Conservation (phyloP, 2,888 invertebrate species). For the Griposia aprilina region DNA sequence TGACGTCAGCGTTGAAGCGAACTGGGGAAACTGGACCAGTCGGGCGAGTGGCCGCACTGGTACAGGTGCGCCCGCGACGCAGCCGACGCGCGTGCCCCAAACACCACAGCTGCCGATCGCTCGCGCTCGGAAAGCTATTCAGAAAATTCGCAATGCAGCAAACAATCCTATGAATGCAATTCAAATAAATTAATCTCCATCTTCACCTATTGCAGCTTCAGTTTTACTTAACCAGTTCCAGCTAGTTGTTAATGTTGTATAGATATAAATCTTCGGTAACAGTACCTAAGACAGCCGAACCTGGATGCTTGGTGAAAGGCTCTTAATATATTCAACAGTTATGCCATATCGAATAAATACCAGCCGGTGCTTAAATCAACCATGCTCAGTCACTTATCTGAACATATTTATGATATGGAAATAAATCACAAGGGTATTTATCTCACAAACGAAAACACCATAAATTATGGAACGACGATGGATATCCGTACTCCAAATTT, state of each 20-base stretch:
- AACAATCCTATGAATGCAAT: slow-evolving; percentile 42
- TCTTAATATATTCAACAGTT: slow-evolving; percentile 49
- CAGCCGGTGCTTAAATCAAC: slow-evolving; percentile 51
- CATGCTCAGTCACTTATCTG: slow-evolving; percentile 37
- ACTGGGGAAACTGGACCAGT: slow-evolving; percentile 70
- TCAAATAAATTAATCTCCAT: slow-evolving; percentile 16
- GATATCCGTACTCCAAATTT: slow-evolving; percentile 57
- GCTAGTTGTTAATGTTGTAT: slow-evolving; percentile 8
- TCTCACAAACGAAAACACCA: slow-evolving; percentile 56
- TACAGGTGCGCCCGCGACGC: slow-evolving; percentile 75
- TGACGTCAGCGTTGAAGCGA: slow-evolving; percentile 69
- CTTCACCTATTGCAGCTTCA: slow-evolving; percentile 11
- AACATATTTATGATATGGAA: slow-evolving; percentile 57
- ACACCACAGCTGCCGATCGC: slow-evolving; percentile 63
- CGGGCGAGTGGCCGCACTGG: slow-evolving; percentile 67
- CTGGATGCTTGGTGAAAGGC: slow-evolving; percentile 45
- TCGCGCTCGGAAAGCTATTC: slow-evolving; percentile 65
- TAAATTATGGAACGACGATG: slow-evolving; percentile 55
- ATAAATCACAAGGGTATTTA: slow-evolving; percentile 57
- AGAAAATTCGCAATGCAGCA: slow-evolving; percentile 49
- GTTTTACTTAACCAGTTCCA: slow-evolving; percentile 11
- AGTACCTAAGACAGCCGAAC: slow-evolving; percentile 34
- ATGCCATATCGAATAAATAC: slow-evolving; percentile 47
- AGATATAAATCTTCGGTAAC: slow-evolving; percentile 30
- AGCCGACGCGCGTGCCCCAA: slow-evolving; percentile 71